These are phyloP conservation scores for Zele albiditarsus DNA, from an alignment of 2,888 invertebrate genomes.

Conservation along the genomic window DNA sequence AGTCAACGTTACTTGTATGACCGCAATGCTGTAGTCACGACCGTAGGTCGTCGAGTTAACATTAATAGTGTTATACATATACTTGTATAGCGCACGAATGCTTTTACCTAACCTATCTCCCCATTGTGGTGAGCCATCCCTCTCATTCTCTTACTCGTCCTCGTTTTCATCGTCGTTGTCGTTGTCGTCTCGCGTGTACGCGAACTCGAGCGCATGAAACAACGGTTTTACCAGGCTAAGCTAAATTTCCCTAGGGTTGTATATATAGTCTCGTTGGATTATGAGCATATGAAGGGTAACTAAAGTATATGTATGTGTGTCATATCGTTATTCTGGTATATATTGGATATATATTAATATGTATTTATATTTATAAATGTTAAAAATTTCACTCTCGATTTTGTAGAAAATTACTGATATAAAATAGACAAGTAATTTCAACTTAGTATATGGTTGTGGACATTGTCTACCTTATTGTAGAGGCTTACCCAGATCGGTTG, in stretches of 20 bases:
- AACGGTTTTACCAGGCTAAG: conserved; percentile 59
- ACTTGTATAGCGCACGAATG: conserved; percentile 44
- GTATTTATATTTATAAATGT: neutral
- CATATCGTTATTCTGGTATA: neutral
- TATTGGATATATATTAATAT: neutral
- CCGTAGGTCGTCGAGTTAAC: conserved; percentile 48
- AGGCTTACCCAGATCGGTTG: conserved; percentile 50
- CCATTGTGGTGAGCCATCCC: conserved; percentile 22
- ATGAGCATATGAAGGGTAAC: conserved; percentile 54
- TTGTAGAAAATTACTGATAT: neutral
- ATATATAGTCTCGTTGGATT: conserved; percentile 54
- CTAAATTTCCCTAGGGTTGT: conserved; percentile 64
- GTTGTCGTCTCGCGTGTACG: conserved; percentile 29
- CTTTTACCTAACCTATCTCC: conserved; percentile 47
- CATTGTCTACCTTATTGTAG: conserved; percentile 34
- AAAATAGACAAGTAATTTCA: conserved; percentile 2
- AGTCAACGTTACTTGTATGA: conserved; percentile 21
- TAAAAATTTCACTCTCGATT: neutral
- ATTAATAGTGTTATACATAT: conserved; percentile 54
- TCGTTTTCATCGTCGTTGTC: conserved; percentile 31
- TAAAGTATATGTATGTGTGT: conserved; percentile 22
- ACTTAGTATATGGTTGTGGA: neutral
- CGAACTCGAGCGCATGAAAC: conserved; percentile 59
- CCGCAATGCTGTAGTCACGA: conserved; percentile 23
- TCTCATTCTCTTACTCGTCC: conserved; percentile 35